Evolutionary conservation across 2,888 invertebrate genomes (phyloP), one percentile per base, ranked within the genome.

Genomic region (Apamea crenata): DNA sequence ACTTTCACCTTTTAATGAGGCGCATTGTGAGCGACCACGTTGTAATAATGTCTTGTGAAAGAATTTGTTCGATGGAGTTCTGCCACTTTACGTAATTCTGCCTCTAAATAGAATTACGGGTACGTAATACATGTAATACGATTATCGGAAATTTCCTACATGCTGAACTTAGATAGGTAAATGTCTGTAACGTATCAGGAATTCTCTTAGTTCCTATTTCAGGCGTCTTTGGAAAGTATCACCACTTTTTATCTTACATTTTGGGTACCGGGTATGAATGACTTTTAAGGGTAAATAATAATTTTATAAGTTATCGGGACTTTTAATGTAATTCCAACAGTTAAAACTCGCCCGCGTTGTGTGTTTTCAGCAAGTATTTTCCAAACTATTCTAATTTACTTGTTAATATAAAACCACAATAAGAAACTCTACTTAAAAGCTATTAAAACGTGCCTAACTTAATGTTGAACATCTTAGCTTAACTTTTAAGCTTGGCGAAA

Each of bases 401-500:
- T 12, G 8, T 21, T 53, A 8, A 40, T 61, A 7, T n/a, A 67
- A 67, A 80, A 32, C 18, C n/a, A 16, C 7, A 68, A 7, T 36
- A 67, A 12, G 14, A 66, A 66, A 70, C n/a, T 32, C 29, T 16
- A 71, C 7, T 36, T 61, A 29, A 69, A 61, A 61, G 36, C 32
- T 44, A 65, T 65, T 29, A 63, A 74, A 44, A 25, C 53, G 44
- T 65, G 72, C 59, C 63, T 82, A 44, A 78, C 29, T 59, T 67
- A 47, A 56, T 47, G n/a, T 70, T 47, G 18, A 73, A 68, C 56
- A 65, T 10, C 65, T 77, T 29, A 50, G 66, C 59, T 61, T 61
- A 59, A 59, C 59, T 61, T 69, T 82, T 44, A 66, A 82, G 61
- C 69, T 74, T 56, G 0, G 29, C 29, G 16, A 47, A 78, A 63